Evolutionary conservation across 2,797 vertebrate genomes (phyloP).

Genomic region (Mycteria americana): DNA sequence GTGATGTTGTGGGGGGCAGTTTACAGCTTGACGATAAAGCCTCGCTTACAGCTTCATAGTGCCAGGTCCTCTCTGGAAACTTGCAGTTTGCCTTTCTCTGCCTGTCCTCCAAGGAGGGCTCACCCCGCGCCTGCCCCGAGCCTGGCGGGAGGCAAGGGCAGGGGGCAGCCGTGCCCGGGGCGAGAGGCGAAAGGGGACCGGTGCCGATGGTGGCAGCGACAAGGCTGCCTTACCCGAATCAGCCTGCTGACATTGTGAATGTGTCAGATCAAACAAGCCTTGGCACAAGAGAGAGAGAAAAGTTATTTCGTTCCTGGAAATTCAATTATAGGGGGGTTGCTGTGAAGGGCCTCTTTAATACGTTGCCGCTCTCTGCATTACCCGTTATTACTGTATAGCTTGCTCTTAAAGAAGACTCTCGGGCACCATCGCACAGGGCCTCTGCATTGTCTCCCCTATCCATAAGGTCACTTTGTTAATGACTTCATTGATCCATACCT

Average conservation of each 20-base stretch:
- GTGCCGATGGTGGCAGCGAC: neutral
- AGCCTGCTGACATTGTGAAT: neutral
- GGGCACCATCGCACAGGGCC: neutral
- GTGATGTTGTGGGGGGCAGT: neutral
- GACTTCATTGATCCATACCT: neutral
- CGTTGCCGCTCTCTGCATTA: neutral
- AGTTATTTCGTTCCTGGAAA: neutral
- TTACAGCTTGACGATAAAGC: neutral
- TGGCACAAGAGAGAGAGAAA: neutral
- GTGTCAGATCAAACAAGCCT: neutral
- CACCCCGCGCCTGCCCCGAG: fast-evolving
- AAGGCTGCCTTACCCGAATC: neutral
- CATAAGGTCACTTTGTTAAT: neutral
- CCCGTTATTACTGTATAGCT: neutral
- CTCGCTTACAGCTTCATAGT: neutral
- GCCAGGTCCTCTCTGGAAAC: neutral
- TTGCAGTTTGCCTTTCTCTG: neutral
- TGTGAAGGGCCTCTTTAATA: neutral
- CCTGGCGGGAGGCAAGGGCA: neutral
- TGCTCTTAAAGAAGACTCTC: neutral
- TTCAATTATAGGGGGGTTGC: neutral
- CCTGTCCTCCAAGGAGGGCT: neutral
- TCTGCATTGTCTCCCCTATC: neutral
- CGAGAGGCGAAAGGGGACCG: neutral
- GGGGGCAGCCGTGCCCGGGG: fast-evolving